Percentiles rank a stretch among this genome's conserved stretches.
Evolutionary conservation across 1,140 invertebrate genomes (phyloP).

Genomic region (Ephestia elutella): DNA sequence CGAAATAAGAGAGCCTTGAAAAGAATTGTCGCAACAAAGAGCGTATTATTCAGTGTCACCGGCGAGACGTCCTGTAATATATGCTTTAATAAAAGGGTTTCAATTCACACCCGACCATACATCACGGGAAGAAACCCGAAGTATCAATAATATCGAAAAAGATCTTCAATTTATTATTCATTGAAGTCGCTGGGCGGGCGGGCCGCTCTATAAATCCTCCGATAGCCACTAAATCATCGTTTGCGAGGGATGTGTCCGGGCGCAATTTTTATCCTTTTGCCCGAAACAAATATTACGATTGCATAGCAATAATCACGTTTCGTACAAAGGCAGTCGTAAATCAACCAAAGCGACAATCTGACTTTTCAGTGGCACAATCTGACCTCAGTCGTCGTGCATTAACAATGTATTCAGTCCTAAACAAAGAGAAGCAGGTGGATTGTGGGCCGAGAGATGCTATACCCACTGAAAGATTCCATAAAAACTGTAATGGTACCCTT

Average conservation of each 20-base stretch:
- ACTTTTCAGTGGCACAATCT: slow-evolving; percentile 10
- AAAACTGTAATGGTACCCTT: slow-evolving; percentile 63
- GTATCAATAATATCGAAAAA: slow-evolving; percentile 58
- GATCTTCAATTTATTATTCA: slow-evolving; percentile 62
- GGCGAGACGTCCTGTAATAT: slow-evolving; percentile 65
- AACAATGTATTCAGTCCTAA: slow-evolving; percentile 49
- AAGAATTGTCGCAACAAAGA: slow-evolving; percentile 66
- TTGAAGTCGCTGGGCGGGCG: slow-evolving; percentile 42
- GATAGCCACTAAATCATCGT: slow-evolving; percentile 50
- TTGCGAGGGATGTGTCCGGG: slow-evolving; percentile 31
- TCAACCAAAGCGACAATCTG: not conserved
- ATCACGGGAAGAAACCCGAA: slow-evolving; percentile 48
- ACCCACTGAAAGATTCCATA: slow-evolving; percentile 57
- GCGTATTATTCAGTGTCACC: slow-evolving; percentile 69
- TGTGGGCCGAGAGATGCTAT: slow-evolving; percentile 23
- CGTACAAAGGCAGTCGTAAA: not conserved
- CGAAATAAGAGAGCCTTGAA: slow-evolving; percentile 51
- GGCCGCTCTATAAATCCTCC: slow-evolving; percentile 40
- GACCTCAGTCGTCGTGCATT: slow-evolving; percentile 32
- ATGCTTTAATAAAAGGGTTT: slow-evolving; percentile 73
- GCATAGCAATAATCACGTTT: slow-evolving; percentile 15
- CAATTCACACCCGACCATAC: slow-evolving; percentile 56
- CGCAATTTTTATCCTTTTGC: slow-evolving; percentile 37
- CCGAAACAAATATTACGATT: slow-evolving; percentile 32
- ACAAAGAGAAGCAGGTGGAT: slow-evolving; percentile 56